Base-by-base conservation (phyloP, 2,888 invertebrate species). In the Metopia argyrocephala region DNA sequence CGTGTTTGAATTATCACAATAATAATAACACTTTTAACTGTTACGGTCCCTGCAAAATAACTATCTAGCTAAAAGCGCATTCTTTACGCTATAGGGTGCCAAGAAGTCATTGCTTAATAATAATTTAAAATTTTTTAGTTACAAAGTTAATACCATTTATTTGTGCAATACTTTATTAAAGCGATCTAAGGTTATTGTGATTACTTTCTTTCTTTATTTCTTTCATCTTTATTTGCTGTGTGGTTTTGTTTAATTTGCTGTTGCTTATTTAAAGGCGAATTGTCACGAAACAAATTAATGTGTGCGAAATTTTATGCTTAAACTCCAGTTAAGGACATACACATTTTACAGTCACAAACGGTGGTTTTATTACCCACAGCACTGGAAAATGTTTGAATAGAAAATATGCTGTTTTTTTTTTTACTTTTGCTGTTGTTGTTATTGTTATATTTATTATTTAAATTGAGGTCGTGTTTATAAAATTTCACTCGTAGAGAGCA, bases 211-310 rank as follows among this genome's bases (percentile, higher is more conserved):
- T n/a, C 28, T 48, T 64, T 38, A 15, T 3, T 38, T 15, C 25
- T 46, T 21, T 7, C 27, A 18, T 73, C 15, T 57, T 57, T 46
- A 62, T 54, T 28, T 57, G 45, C 45, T 31, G 18, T 31, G 27
- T 25, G 52, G 12, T 64, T 78, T 71, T 61, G 48, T 61, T 61
- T 54, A 78, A 71, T 71, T 66, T 46, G 25, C 25, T 54, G 25
- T 68, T 38, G 45, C 68, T 21, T n/a, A 38, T 38, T 78, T 54
- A 66, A 78, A 71, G 54, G 65, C 61, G n/a, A 56, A 68, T 50
- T 68, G 38, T 73, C 68, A 73, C 78, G 73, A 62, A 73, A 68
- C 56, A n/a, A 54, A 66, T 73, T 54, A 73, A 46, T 46, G 15
- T 61, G 18, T 61, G 23, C n/a, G n/a, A 48, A 61, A 28, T 71